Evolutionary conservation across 2,113 vertebrate genomes (phyloP).

Genomic region (Ageneiosus marmoratus): DNA sequence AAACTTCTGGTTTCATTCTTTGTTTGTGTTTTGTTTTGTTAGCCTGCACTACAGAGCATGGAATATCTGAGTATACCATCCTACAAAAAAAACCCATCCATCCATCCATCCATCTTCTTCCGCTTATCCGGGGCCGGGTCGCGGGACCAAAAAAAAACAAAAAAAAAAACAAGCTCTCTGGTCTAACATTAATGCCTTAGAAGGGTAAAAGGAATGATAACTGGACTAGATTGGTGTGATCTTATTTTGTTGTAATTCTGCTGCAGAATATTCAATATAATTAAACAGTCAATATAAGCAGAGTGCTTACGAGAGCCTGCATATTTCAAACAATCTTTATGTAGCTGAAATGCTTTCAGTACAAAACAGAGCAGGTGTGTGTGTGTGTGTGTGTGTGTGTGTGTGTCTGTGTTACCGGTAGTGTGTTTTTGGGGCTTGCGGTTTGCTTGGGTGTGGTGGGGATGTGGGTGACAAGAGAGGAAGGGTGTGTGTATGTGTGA

Average conservation of each 20-base stretch:
- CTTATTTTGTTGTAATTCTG: background rate
- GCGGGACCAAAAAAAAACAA: too few relatives aligned
- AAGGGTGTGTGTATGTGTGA: slow-evolving; percentile 46
- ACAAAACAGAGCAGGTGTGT: background rate
- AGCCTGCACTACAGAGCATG: too few relatives aligned
- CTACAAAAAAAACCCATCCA: too few relatives aligned
- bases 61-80: too few relatives aligned
- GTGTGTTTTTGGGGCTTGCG: slow-evolving; percentile 33
- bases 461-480: slow-evolving; percentile 52
- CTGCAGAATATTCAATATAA: background rate
- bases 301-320: background rate
- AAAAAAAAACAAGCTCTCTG: background rate
- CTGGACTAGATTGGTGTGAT: background rate
- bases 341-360: background rate
- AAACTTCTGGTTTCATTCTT: too few relatives aligned
- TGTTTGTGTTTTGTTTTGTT: too few relatives aligned
- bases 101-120: too few relatives aligned
- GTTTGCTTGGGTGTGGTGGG: slow-evolving; percentile 51
- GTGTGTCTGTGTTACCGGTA: slow-evolving; percentile 6
- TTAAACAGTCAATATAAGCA: background rate
- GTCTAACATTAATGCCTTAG: background rate
- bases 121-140: too few relatives aligned
- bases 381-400: slow-evolving; percentile 14
- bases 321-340: background rate
- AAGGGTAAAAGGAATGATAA: background rate